Percentiles rank a stretch among this genome's conserved stretches.
phyloP scores from a whole-genome alignment of 2,888 invertebrate species.

The Macaria liturata region DNA sequence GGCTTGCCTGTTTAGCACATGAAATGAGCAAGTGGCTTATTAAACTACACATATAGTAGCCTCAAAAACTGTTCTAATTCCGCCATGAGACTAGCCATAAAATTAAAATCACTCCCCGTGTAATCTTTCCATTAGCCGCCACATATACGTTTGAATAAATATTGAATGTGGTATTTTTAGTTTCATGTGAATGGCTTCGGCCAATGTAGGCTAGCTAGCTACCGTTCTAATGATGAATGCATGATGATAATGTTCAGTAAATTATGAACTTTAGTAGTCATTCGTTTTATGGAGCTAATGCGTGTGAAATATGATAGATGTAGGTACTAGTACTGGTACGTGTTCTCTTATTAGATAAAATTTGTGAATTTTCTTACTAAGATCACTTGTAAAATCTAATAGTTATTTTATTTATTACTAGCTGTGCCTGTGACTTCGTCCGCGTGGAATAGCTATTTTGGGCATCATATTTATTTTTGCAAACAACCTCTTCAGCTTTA shows the following conservation, averaged over 20 bases:
- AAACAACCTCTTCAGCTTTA: too few relatives aligned
- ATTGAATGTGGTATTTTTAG: conserved; percentile 33
- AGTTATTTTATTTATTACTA: too few relatives aligned
- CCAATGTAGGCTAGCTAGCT: conserved; percentile 29
- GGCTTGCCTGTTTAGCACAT: conserved; percentile 28
- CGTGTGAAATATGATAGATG: not conserved
- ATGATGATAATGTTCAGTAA: conserved; percentile 10
- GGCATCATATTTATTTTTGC: too few relatives aligned
- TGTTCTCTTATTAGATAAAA: too few relatives aligned
- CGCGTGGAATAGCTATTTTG: too few relatives aligned
- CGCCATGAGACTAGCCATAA: conserved; percentile 25
- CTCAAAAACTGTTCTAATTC: conserved; percentile 21
- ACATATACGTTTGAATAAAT: conserved; percentile 40
- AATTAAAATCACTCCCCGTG: conserved; percentile 33
- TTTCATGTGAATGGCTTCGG: conserved; percentile 22
- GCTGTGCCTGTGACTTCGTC: too few relatives aligned
- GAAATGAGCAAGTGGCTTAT: conserved; percentile 8
- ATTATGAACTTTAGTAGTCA: conserved; percentile 5
- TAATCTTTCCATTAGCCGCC: conserved; percentile 40
- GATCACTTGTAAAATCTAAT: too few relatives aligned
- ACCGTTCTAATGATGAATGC: conserved; percentile 20
- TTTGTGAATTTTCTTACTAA: too few relatives aligned
- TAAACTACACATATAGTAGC: conserved; percentile 1
- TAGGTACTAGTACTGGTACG: too few relatives aligned
- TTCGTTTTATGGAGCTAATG: conserved; percentile 7